These are phyloP conservation scores for Rissa tridactyla DNA, from an alignment of 2,113 vertebrate genomes.

Conservation along the genomic window DNA sequence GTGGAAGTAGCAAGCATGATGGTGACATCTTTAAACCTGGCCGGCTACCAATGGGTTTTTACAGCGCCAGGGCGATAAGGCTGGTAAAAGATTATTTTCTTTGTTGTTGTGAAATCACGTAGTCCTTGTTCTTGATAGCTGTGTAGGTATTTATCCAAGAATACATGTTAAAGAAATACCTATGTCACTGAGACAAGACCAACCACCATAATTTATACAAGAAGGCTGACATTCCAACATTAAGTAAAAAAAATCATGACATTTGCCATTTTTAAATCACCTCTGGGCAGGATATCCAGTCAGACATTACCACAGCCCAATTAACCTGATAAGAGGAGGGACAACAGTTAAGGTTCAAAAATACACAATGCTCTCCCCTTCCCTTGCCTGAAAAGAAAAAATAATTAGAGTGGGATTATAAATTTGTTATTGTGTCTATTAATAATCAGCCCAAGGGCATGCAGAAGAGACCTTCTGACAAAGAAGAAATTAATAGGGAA, in stretches of 20 bases:
- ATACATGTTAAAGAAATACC: slow-evolving; percentile 32
- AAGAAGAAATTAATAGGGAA: slow-evolving; percentile 38
- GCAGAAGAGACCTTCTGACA: slow-evolving; percentile 3
- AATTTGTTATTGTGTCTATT: background rate
- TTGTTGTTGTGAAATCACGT: slow-evolving; percentile 31
- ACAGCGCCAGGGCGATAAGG: background rate
- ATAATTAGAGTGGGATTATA: slow-evolving; percentile 10
- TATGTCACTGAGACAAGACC: slow-evolving; percentile 30
- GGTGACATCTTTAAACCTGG: slow-evolving; percentile 69
- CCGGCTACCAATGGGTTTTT: slow-evolving; percentile 9
- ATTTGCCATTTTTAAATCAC: slow-evolving; percentile 62
- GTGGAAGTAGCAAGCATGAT: slow-evolving; percentile 65
- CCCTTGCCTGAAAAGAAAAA: background rate
- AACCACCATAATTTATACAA: slow-evolving; percentile 26
- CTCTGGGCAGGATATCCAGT: slow-evolving; percentile 40
- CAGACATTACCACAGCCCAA: slow-evolving; percentile 42
- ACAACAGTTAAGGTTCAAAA: background rate
- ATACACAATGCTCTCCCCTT: background rate
- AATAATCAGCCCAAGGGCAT: background rate
- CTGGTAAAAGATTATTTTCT: background rate
- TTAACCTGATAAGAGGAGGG: slow-evolving; percentile 54
- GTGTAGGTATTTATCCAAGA: slow-evolving; percentile 46
- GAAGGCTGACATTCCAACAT: slow-evolving; percentile 21
- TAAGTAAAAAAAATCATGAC: slow-evolving; percentile 13
- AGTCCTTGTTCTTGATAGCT: slow-evolving; percentile 31